Percentiles rank a stretch among this genome's conserved stretches.
phyloP scores from a whole-genome alignment of 2,888 invertebrate genomes.

The Drymonia ruficornis region DNA sequence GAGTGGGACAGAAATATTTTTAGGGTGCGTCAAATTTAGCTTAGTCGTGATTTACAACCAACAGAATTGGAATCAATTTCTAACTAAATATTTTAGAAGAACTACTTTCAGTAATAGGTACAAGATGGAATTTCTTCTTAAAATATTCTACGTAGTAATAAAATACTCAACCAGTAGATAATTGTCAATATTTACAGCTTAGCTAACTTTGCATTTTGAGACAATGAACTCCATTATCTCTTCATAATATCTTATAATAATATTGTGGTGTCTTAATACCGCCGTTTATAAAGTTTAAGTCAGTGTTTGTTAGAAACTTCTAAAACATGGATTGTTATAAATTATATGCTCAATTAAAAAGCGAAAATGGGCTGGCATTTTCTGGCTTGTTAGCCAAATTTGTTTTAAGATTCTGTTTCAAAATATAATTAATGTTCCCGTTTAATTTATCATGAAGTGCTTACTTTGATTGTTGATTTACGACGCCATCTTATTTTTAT shows the following conservation, averaged over 20 bases:
- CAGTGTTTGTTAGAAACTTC: conserved; percentile 28
- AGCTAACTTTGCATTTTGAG: too few relatives aligned
- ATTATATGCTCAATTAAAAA: conserved; percentile 57
- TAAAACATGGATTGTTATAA: conserved; percentile 41
- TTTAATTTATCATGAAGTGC: conserved; percentile 13
- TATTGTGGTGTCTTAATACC: conserved; percentile 8
- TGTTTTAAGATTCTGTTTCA: conserved; percentile 43
- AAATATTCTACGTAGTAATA: too few relatives aligned
- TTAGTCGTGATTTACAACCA: too few relatives aligned
- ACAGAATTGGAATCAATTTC: too few relatives aligned
- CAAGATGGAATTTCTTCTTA: too few relatives aligned
- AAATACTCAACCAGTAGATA: too few relatives aligned
- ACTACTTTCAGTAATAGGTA: too few relatives aligned
- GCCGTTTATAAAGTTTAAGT: conserved; percentile 16
- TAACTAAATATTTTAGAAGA: too few relatives aligned
- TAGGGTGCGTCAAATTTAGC: too few relatives aligned
- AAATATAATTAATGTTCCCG: conserved; percentile 27
- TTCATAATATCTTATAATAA: neutral
- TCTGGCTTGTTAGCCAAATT: conserved; percentile 53
- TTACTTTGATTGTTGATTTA: neutral
- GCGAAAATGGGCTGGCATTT: conserved; percentile 45
- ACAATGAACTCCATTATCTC: neutral
- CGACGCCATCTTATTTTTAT: neutral
- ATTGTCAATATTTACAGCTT: too few relatives aligned
- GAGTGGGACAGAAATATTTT: too few relatives aligned